Evolutionary conservation across 1,140 invertebrate genomes (phyloP).

Genomic region (Drosophila punjabiensis): DNA sequence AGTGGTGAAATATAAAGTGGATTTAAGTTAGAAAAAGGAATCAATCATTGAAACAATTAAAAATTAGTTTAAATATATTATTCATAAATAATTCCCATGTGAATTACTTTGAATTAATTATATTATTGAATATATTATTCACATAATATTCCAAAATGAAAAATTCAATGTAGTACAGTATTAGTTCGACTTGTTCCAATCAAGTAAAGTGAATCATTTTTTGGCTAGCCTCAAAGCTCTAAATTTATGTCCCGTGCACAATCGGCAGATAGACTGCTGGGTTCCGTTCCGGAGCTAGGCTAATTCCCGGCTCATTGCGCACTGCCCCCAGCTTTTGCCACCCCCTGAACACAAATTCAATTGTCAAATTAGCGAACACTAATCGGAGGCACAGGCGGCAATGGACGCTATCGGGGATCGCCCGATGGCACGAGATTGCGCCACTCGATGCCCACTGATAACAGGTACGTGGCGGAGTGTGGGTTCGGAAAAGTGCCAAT

Average conservation of each 20-base stretch:
- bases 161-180: not conserved
- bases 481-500: slow-evolving; percentile 32
- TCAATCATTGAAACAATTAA: not conserved
- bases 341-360: slow-evolving; percentile 16
- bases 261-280: slow-evolving; percentile 2
- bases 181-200: no score
- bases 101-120: not conserved
- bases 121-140: not conserved
- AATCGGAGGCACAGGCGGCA: slow-evolving; percentile 33
- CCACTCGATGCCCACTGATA: slow-evolving; percentile 56
- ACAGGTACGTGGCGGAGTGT: slow-evolving; percentile 42
- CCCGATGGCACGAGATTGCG: slow-evolving; percentile 39
- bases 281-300: slow-evolving; percentile 35
- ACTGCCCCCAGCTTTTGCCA: slow-evolving; percentile 9
- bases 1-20: not conserved
- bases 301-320: slow-evolving; percentile 44
- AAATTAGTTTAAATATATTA: not conserved
- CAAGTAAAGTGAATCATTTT: not conserved
- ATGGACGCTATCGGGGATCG: slow-evolving; percentile 14
- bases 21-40: not conserved
- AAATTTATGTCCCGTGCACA: not conserved
- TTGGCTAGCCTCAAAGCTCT: not conserved
- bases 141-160: not conserved
- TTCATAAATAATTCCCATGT: not conserved
- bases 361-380: slow-evolving; percentile 59